These are phyloP conservation scores for Drosophila sulfurigaster DNA, from an alignment of 1,140 invertebrate species.

Conservation along the genomic window DNA sequence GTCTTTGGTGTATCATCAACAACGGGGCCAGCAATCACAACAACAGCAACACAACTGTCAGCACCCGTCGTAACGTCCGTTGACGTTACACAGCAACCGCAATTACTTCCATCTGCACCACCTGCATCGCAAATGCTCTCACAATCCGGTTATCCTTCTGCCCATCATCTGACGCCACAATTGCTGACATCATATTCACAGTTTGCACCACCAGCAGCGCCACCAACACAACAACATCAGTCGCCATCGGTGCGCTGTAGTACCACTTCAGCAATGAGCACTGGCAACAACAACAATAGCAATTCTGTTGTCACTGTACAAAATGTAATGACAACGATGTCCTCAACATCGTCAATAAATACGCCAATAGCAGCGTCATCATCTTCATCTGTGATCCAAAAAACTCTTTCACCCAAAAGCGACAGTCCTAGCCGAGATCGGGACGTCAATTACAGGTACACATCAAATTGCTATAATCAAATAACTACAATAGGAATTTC, in stretches of 20 bases:
- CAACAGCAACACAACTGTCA: constrained; percentile 44
- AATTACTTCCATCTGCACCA: constrained; percentile 56
- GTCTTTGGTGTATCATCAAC: constrained; percentile 40
- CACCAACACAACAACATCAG: constrained; percentile 48
- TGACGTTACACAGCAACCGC: constrained; percentile 49
- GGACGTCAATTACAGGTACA: constrained; percentile 93
- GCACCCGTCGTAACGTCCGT: constrained; percentile 33
- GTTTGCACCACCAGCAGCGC: constrained; percentile 31
- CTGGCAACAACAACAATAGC: not conserved
- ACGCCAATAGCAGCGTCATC: constrained; percentile 42
- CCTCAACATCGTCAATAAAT: constrained; percentile 48
- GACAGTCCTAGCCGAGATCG: constrained; percentile 91
- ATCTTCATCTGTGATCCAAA: constrained; percentile 80
- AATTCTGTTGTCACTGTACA: constrained; percentile 57
- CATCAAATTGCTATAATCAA: not conserved
- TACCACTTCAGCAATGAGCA: constrained; percentile 34
- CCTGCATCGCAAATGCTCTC: constrained; percentile 50
- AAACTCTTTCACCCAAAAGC: constrained; percentile 89
- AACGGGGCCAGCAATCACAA: constrained; percentile 33
- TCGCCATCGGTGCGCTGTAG: constrained; percentile 44
- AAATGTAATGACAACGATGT: constrained; percentile 53
- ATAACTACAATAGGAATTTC: too few species aligned
- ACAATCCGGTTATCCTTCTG: constrained; percentile 55
- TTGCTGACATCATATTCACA: constrained; percentile 61
- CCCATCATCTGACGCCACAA: constrained; percentile 51